Evolutionary conservation across 2,113 vertebrate genomes (phyloP).

Genomic region (Corapipo altera): DNA sequence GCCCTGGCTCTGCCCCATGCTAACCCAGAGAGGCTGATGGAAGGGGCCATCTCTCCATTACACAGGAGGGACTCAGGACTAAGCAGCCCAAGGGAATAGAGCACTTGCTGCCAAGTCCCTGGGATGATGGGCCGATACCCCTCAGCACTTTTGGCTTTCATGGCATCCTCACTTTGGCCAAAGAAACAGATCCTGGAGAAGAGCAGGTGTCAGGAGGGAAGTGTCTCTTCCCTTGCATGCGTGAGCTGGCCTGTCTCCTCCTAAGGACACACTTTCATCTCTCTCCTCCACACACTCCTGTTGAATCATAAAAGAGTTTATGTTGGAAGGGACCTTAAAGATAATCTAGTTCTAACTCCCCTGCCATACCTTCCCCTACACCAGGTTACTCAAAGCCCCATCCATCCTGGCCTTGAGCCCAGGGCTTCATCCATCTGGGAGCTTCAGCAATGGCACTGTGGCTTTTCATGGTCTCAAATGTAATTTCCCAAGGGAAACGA

Average conservation of each 20-base stretch:
- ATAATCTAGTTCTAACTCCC: background rate
- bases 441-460: accelerated
- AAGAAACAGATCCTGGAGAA: background rate
- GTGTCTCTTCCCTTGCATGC: accelerated
- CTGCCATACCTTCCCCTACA: background rate
- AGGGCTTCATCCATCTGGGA: background rate
- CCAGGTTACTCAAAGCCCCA: background rate
- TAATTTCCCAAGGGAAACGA: background rate
- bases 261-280: background rate
- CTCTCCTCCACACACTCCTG: background rate
- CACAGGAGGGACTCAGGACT: background rate
- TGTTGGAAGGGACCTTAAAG: background rate
- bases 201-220: background rate
- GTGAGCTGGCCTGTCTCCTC: background rate
- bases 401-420: background rate
- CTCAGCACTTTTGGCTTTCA: background rate
- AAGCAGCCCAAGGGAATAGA: background rate
- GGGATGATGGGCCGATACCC: accelerated
- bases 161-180: background rate
- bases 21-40: background rate
- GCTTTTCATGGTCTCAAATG: background rate
- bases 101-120: accelerated
- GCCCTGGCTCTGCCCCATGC: background rate
- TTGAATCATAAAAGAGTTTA: background rate
- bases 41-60: accelerated